These are phyloP conservation scores for Enteromius argenteus DNA, from an alignment of 2,797 vertebrate species.

Conservation along the genomic window DNA sequence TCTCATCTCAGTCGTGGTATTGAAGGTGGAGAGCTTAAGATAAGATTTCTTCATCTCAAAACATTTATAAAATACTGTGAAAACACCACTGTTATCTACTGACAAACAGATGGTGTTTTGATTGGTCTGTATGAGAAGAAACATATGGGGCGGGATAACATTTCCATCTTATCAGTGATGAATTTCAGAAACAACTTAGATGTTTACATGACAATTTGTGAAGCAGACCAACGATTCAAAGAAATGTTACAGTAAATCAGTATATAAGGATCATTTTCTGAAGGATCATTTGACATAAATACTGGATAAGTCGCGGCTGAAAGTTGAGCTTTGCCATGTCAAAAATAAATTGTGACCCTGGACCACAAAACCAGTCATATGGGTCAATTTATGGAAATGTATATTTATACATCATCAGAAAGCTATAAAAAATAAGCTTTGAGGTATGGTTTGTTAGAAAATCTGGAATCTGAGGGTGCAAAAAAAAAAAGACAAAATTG, in stretches of 20 bases:
- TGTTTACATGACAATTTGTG: neutral
- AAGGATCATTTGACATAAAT: neutral
- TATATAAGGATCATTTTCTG: neutral
- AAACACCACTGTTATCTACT: neutral
- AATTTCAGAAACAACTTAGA: neutral
- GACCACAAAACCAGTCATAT: too few species aligned
- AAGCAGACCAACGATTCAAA: constrained; percentile 1
- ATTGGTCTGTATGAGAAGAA: neutral
- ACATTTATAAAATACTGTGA: neutral
- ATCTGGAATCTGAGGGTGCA: too few species aligned
- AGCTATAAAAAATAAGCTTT: too few species aligned
- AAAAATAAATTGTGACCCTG: neutral
- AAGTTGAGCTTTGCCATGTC: neutral
- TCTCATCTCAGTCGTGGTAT: too few species aligned
- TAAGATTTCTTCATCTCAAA: neutral
- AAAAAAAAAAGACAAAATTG: too few species aligned
- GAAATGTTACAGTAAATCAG: neutral
- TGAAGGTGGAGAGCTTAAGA: too few species aligned
- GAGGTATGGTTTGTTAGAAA: too few species aligned
- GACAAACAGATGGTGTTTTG: constrained; percentile 1
- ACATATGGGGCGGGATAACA: neutral
- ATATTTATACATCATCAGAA: too few species aligned
- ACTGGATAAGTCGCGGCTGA: neutral
- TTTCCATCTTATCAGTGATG: neutral
- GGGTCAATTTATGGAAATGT: too few species aligned